Percentiles rank a stretch among this genome's conserved stretches.
Evolutionary conservation across 2,888 invertebrate genomes (phyloP).

Genomic region (Perithous albicinctus): DNA sequence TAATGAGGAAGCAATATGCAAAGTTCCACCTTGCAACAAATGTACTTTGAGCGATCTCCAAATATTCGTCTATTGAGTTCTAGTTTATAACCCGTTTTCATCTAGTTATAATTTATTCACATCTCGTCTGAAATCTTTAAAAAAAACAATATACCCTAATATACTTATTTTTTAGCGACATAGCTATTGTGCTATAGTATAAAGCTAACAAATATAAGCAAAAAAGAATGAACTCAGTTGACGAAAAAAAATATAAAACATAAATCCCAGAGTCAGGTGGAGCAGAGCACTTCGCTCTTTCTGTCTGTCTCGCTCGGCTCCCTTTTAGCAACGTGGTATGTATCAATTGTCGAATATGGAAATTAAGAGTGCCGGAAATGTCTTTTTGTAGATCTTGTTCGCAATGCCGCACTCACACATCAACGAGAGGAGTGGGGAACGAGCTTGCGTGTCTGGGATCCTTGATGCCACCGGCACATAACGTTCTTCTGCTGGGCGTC

Average conservation of each 20-base stretch:
- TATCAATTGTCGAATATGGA: slow-evolving; percentile 28
- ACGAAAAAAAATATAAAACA: not conserved
- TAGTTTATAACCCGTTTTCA: too few species aligned
- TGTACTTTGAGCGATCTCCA: too few species aligned
- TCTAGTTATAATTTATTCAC: too few species aligned
- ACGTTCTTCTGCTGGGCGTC: slow-evolving; percentile 10
- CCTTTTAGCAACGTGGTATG: not conserved
- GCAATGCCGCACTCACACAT: not conserved
- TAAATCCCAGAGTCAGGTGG: not conserved
- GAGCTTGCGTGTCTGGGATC: not conserved
- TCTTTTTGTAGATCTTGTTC: slow-evolving; percentile 6
- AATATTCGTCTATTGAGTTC: too few species aligned
- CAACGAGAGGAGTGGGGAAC: slow-evolving; percentile 8
- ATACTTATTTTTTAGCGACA: not conserved
- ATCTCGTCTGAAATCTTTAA: too few species aligned
- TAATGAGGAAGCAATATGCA: too few species aligned
- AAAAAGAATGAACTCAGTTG: not conserved
- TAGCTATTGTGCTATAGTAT: not conserved
- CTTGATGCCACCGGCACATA: not conserved
- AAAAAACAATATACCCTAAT: too few species aligned
- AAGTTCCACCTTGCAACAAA: too few species aligned
- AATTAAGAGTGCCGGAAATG: slow-evolving; percentile 29
- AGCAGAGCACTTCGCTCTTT: slow-evolving; percentile 2
- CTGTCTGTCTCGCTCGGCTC: not conserved
- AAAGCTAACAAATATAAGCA: not conserved